phyloP scores from a whole-genome alignment of 2,888 invertebrate species.

The Dermolepida albohirtum region DNA sequence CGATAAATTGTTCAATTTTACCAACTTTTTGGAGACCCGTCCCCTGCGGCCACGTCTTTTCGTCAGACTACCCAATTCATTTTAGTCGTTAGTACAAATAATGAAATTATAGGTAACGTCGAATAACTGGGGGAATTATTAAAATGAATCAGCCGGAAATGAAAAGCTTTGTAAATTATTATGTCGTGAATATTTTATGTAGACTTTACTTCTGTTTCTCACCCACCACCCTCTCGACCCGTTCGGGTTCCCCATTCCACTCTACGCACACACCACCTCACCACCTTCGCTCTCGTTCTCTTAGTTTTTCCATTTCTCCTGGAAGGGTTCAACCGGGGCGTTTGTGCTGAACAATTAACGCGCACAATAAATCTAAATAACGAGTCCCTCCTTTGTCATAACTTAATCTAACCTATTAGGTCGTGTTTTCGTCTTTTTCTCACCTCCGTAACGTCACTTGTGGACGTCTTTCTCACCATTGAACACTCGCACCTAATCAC shows the following conservation, averaged over 20 bases:
- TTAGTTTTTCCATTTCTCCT: conserved; percentile 28
- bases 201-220: conserved; percentile 11
- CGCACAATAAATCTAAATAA: conserved; percentile 61
- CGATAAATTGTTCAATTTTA: too few species aligned
- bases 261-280: neutral
- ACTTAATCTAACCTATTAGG: conserved; percentile 57
- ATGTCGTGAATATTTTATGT: conserved; percentile 43
- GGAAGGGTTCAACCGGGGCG: conserved; percentile 28
- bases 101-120: conserved; percentile 36
- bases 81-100: conserved; percentile 26
- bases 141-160: conserved; percentile 41
- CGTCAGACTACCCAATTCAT: conserved; percentile 8
- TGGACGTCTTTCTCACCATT: conserved; percentile 19
- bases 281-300: conserved; percentile 6
- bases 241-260: conserved; percentile 4
- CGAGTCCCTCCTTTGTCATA: conserved; percentile 56
- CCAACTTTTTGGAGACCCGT: too few species aligned
- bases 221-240: conserved; percentile 8
- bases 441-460: neutral
- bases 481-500: conserved; percentile 15
- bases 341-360: conserved; percentile 56
- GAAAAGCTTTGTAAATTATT: conserved; percentile 43
- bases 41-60: too few species aligned
- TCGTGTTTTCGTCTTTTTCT: conserved; percentile 25
- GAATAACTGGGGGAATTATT: conserved; percentile 33